Evolutionary conservation across 1,140 invertebrate species (phyloP).

Genomic region (Drosophila prosaltans): DNA sequence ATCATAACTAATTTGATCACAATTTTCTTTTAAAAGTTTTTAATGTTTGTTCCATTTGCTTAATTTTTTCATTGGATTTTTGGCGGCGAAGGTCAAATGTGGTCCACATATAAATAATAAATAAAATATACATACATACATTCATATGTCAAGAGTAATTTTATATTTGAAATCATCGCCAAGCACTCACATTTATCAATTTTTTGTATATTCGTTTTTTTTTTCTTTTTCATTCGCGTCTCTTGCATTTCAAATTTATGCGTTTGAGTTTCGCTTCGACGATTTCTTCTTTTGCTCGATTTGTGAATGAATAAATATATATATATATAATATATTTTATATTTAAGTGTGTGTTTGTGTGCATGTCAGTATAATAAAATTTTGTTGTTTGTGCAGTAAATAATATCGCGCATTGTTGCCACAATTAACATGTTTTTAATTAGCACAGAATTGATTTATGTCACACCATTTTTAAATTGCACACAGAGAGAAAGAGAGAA

Average conservation of each 20-base stretch:
- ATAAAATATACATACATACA: not conserved
- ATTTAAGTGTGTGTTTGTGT: too few relatives aligned
- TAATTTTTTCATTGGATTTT: too few relatives aligned
- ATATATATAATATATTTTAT: slow-evolving; percentile 1
- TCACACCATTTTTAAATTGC: slow-evolving; percentile 56
- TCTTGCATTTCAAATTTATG: slow-evolving; percentile 40
- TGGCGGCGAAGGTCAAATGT: too few relatives aligned
- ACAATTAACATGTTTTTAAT: slow-evolving; percentile 75
- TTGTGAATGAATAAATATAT: slow-evolving; percentile 62
- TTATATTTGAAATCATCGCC: slow-evolving; percentile 50
- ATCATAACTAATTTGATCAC: too few relatives aligned
- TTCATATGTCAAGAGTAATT: slow-evolving; percentile 46
- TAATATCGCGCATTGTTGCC: slow-evolving; percentile 31
- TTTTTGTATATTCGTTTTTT: slow-evolving; percentile 35
- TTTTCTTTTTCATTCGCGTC: not conserved
- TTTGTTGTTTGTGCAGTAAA: slow-evolving; percentile 41
- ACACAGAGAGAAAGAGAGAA: slow-evolving; percentile 7
- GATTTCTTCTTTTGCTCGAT: slow-evolving; percentile 20
- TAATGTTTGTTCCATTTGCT: too few relatives aligned
- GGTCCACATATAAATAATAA: too few relatives aligned
- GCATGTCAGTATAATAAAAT: too few relatives aligned
- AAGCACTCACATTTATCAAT: slow-evolving; percentile 61
- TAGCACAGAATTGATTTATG: slow-evolving; percentile 69
- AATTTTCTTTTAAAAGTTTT: too few relatives aligned
- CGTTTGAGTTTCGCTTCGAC: slow-evolving; percentile 11